These are phyloP conservation scores for Leuctra nigra DNA, from an alignment of 2,888 invertebrate genomes.

Conservation along the genomic window DNA sequence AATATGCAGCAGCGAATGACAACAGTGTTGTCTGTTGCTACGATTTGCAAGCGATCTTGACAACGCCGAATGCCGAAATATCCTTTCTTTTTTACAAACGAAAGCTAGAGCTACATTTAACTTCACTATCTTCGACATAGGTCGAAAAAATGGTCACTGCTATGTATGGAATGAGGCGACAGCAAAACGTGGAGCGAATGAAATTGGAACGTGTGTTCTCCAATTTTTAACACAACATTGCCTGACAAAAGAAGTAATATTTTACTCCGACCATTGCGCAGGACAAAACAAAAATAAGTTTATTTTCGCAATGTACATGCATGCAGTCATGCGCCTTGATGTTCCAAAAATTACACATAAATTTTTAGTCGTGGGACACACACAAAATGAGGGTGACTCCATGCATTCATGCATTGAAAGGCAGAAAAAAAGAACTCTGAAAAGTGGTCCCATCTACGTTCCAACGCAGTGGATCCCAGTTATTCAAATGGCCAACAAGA, in stretches of 20 bases:
- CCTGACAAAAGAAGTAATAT: constrained; percentile 15
- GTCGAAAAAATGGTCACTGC: constrained; percentile 7
- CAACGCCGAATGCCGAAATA: not conserved
- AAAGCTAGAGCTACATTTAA: constrained; percentile 6
- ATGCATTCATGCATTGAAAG: constrained; percentile 18
- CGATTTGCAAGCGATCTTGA: not conserved
- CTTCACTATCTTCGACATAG: constrained; percentile 18
- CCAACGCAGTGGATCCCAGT: too few species aligned
- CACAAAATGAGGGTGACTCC: constrained; percentile 16
- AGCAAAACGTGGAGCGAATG: constrained; percentile 18
- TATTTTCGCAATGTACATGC: constrained; percentile 22
- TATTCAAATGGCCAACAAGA: too few species aligned
- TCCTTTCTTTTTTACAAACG: constrained; percentile 8
- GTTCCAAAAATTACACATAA: constrained; percentile 22
- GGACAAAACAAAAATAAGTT: constrained; percentile 27
- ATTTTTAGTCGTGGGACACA: constrained; percentile 11
- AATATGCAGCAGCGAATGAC: not conserved
- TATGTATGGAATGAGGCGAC: constrained; percentile 17
- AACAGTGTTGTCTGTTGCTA: constrained; percentile 6
- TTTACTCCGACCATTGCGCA: constrained; percentile 19
- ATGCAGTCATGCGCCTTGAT: constrained; percentile 16
- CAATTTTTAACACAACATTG: constrained; percentile 9
- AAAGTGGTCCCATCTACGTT: too few species aligned
- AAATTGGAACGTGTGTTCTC: constrained; percentile 14
- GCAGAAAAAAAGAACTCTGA: constrained; percentile 5